Evolutionary conservation across 2,113 vertebrate genomes (phyloP).

Genomic region (Sylvietta virens): DNA sequence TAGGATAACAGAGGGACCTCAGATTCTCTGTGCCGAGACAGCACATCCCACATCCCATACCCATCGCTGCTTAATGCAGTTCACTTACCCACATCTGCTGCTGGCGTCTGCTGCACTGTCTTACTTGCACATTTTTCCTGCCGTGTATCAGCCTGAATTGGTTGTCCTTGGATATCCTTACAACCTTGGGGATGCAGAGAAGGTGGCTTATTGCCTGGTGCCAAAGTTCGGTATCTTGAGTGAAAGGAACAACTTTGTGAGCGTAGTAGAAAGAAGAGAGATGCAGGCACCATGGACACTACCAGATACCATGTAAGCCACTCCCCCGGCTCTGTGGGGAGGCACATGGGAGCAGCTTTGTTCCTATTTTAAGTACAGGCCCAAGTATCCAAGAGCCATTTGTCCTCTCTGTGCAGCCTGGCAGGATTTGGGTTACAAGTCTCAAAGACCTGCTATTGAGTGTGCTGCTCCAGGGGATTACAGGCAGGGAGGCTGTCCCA

Average conservation of each 20-base stretch:
- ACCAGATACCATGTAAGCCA: background rate
- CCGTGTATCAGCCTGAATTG: accelerated
- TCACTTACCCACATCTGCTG: background rate
- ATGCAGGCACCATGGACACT: background rate
- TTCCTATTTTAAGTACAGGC: background rate
- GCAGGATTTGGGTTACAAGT: background rate
- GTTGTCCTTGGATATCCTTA: background rate
- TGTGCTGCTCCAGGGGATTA: background rate
- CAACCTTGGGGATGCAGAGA: background rate
- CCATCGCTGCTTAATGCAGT: background rate
- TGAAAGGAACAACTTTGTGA: background rate
- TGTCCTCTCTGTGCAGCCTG: background rate
- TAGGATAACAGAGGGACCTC: background rate
- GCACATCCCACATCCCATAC: background rate
- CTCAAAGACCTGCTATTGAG: background rate
- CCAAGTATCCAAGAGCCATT: background rate
- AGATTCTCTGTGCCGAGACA: background rate
- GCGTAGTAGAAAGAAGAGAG: background rate
- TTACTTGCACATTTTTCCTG: background rate
- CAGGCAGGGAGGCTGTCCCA: background rate
- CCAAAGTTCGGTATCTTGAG: background rate
- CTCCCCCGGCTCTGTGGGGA: background rate
- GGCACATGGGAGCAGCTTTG: background rate
- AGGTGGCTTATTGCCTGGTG: background rate
- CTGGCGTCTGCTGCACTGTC: background rate